Base-by-base conservation (phyloP, 2,113 vertebrate species). In the Callionymus lyra region DNA sequence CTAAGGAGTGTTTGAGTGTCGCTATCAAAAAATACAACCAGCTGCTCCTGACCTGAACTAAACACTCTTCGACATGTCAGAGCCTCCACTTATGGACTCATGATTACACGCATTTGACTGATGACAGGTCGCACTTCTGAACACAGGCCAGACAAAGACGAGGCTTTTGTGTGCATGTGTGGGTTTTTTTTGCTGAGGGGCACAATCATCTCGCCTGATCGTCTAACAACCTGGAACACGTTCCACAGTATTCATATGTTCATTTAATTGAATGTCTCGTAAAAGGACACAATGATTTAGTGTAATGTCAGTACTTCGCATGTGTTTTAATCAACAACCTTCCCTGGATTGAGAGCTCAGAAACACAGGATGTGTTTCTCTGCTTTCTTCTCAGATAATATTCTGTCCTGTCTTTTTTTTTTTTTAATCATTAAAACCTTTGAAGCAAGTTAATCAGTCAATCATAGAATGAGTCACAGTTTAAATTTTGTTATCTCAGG, bases 51-150 rank as follows among this genome's bases (percentile, higher is more conserved):
- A 71, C 62, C 64, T 51, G 51, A 35, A 72, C 44, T 63, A 49
- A 55, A 51, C 34, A 58, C 38, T 51, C 54, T 55, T 34, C 61
- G 47, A 50, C 54, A 61, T 34, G 2, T 48, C 32, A 19, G 38
- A 66, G 47, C 48, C 51, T 50, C 59, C 46, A 63, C 64, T 73
- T 59, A 68, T 66, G 31, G 47, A 35, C 64, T 61, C 67, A 62
- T 56, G 51, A 71, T 65, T 63, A 61, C 51, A 31, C 64, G 67
- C 40, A 70, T 70, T 65, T 47, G 40, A 58, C 53, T 74, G 70
- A 77, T 79, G 71, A 69, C 57, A 58, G 46, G 35, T 62, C 50
- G 8, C 53, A 43, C 49, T 59, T 52, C 34, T 32, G 57, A 65
- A 64, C 64, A 12, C 40, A 54, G 53, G 50, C 56, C 65, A 64